Conservation (phyloP, 2,113 vertebrate species). For the Festucalex cinctus region DNA sequence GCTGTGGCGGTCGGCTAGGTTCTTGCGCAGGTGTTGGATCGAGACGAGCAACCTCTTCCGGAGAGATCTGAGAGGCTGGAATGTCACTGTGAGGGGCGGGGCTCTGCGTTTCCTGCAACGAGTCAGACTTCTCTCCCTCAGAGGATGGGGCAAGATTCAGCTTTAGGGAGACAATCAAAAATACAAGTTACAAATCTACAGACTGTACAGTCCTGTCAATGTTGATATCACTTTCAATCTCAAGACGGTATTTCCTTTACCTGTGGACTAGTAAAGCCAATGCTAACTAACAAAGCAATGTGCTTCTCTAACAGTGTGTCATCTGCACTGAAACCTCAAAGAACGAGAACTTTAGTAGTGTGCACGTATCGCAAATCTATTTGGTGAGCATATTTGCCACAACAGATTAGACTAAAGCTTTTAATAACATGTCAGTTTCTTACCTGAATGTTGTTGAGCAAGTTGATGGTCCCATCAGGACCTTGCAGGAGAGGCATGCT, state of each 20-base stretch:
- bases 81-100: slow-evolving; percentile 61
- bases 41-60: slow-evolving; percentile 55
- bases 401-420: neutral
- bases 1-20: slow-evolving; percentile 37
- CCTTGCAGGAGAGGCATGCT: slow-evolving; percentile 80
- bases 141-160: slow-evolving; percentile 68
- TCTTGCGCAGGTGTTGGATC: slow-evolving; percentile 38
- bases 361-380: neutral
- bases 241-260: neutral
- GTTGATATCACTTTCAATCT: neutral
- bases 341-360: neutral
- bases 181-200: neutral
- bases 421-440: neutral
- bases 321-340: neutral
- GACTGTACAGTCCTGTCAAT: neutral
- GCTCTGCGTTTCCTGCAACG: slow-evolving; percentile 57
- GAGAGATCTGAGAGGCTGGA: slow-evolving; percentile 53
- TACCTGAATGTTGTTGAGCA: slow-evolving; percentile 70
- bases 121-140: slow-evolving; percentile 67
- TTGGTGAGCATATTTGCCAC: neutral
- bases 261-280: neutral
- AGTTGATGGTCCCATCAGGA: slow-evolving; percentile 69
- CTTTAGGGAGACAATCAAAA: slow-evolving; percentile 33
- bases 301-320: neutral
- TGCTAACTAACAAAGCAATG: neutral